phyloP scores from a whole-genome alignment of 2,113 vertebrate genomes.

The Ovis canadensis region DNA sequence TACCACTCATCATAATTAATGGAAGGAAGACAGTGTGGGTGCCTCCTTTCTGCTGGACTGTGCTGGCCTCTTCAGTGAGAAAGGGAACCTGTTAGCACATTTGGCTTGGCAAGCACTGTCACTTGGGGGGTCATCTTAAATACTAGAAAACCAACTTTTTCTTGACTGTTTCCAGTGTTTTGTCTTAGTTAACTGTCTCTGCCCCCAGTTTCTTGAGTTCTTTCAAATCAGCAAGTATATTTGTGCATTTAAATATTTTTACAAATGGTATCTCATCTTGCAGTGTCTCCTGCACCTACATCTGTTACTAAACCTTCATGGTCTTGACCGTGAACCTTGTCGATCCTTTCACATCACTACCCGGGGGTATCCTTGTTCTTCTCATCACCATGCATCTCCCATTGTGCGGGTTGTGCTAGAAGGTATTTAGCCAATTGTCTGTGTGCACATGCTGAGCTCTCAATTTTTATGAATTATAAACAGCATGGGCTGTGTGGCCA shows the following conservation, averaged over 20 bases:
- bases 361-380: accelerated
- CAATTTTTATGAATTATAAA: too few relatives aligned
- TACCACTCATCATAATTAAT: accelerated
- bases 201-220: too few relatives aligned
- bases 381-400: accelerated
- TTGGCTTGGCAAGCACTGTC: accelerated
- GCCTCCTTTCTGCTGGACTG: too few relatives aligned
- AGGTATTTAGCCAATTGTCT: too few relatives aligned
- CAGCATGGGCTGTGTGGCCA: accelerated
- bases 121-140: not conserved
- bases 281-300: too few relatives aligned
- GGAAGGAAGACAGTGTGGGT: not conserved
- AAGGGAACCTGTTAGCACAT: too few relatives aligned
- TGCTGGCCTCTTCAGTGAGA: not conserved
- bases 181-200: not conserved
- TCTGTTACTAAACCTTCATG: not conserved
- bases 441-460: accelerated
- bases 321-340: accelerated
- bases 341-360: accelerated
- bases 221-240: too few relatives aligned
- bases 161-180: not conserved
- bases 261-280: accelerated
- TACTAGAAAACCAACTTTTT: not conserved
- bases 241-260: accelerated
- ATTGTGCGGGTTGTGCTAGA: accelerated